These are phyloP conservation scores for Diabrotica virgifera DNA, from an alignment of 1,140 invertebrate genomes.

Conservation along the genomic window DNA sequence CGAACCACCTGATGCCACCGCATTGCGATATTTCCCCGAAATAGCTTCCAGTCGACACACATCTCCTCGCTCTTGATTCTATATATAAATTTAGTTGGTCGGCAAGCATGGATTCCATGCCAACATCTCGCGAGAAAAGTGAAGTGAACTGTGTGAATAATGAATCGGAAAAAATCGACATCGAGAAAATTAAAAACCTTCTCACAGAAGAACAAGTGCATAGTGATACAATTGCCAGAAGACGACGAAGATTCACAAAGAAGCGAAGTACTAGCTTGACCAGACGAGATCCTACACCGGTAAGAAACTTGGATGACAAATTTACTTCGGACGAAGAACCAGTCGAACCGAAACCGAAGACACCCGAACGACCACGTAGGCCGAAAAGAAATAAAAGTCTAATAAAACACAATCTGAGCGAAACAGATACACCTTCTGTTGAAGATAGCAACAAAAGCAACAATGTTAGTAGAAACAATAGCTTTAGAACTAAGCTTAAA, in stretches of 20 bases:
- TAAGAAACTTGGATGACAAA: conserved; percentile 28
- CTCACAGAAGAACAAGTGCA: conserved; percentile 49
- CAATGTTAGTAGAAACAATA: conserved; percentile 7
- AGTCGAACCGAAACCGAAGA: conserved; percentile 30
- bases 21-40: no score
- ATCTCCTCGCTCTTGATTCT: conserved; percentile 5
- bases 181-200: conserved; percentile 43
- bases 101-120: conserved; percentile 35
- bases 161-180: conserved; percentile 28
- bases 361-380: conserved; percentile 33
- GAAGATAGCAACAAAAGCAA: neutral
- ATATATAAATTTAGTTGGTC: conserved; percentile 33
- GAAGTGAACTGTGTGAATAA: conserved; percentile 29
- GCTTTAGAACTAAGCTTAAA: conserved; percentile 1
- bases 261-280: conserved; percentile 49
- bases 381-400: conserved; percentile 25
- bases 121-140: conserved; percentile 31
- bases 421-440: conserved; percentile 10
- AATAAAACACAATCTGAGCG: conserved; percentile 26
- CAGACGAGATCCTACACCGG: conserved; percentile 40
- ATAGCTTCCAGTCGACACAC: neutral
- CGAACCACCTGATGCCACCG: no score
- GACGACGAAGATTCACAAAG: conserved; percentile 54
- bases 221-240: conserved; percentile 50
- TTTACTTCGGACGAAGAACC: conserved; percentile 27